Base-by-base conservation (phyloP, 2,888 invertebrate species). In the Nasonia oneida region DNA sequence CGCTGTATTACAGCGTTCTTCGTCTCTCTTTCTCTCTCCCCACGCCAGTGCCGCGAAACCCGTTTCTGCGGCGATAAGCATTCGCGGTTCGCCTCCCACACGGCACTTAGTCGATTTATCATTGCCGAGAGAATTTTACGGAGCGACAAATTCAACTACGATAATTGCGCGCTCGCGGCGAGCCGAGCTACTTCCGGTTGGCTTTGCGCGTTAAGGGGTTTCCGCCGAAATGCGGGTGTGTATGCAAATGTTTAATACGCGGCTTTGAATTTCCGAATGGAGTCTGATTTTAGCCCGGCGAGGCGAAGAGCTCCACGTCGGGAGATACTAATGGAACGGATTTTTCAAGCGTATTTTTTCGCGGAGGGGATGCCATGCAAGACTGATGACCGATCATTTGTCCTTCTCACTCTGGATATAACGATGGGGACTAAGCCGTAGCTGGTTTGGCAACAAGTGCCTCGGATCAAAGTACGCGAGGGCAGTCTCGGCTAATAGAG, bases 1-100 rank as follows among this genome's bases (percentile, higher is more conserved):
- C 23, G 2, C 53, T 53, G 29, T 75, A 50, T 75, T 53, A 53
- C 75, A 75, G 53, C 33, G 50, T 53, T 75, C 75, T 74, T 33
- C 64, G 10, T 67, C 33, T 67, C 67, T 67, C 29, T 33, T 5
- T 23, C 67, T 14, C 23, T 33, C 33, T 1, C 23, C 33, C n/a
- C 67, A 33, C 33, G 33, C n/a, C 33, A 29, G 12, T 67, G 14
- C 67, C 14, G 12, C 3, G 10, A 33, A 67, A 29, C 23, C 33
- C 23, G 67, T 67, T 67, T 67, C 67, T 33, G 33, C 29, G 23
- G 10, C 67, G 67, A 67, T 67, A 67, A 67, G 67, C 67, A 67
- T 33, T 67, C 67, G 23, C 67, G 29, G 29, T 29, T 29, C 33
- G 67, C 67, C 14, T 29, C 29, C 8, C n/a, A 61, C 57, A 61